Evolutionary conservation across 2,888 invertebrate species (phyloP), one percentile per base, ranked within the genome.

Genomic region (Parelbella ahira): DNA sequence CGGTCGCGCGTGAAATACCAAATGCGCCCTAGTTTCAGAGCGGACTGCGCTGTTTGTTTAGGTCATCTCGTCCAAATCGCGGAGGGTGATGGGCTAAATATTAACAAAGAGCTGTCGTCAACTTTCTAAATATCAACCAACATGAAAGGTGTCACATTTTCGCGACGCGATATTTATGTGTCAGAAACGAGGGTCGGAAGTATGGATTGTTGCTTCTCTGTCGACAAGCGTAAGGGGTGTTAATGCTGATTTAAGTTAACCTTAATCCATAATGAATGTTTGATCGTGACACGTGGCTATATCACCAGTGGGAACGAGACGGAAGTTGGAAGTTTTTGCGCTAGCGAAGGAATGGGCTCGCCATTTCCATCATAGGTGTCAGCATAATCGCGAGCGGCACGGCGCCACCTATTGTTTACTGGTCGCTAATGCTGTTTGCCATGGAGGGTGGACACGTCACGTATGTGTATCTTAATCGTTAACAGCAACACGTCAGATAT

Each of bases 1-100:
- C 72, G 67, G 69, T 70, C 81, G 78, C 81, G 80, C 79, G 79
- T 81, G 77, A 80, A 84, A 87, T 84, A 86, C 84, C 80, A 87
- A 88, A 75, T 81, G 76, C 79, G 88, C 72, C 87, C 81, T 69
- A 77, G 79, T 88, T 87, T 78, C 75, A 60, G 70, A 71, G 73
- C 73, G 78, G 79, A 74, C 79, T 80, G 63, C 69, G 64, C 61
- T 80, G 77, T 83, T 86, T 86, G 82, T 83, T 88, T 86, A 87
- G 82, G 82, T 62, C 68, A 63, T 56, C 67, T 60, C 59, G 58
- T 48, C 44, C 42, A 41, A 67, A 59, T 65, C 64, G 63, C 64
- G 67, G 71, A 75, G 79, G 73, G 78, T 78, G 76, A 76, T 69
- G 72, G 66, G 71, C 75, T 73, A 68, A 77, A 81, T 73, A 76